Evolutionary conservation across 1,140 invertebrate genomes (phyloP).

Genomic region (Maconellicoccus hirsutus): DNA sequence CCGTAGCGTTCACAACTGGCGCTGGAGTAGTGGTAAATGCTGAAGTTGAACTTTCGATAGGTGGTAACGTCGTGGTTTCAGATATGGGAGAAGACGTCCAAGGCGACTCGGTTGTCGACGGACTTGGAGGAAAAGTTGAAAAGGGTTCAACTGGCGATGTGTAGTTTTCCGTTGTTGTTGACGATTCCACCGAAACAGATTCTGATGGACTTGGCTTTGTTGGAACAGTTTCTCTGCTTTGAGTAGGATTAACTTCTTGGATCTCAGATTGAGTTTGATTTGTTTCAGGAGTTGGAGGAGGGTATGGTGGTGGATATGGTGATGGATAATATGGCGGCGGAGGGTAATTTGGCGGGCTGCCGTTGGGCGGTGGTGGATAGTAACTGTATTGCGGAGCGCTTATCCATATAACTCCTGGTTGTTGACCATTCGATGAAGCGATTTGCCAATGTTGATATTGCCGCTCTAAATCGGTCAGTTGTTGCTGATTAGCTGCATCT

Average conservation of each 20-base stretch:
- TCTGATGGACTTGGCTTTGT: conserved; percentile 11
- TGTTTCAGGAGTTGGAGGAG: conserved; percentile 27
- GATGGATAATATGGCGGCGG: conserved; percentile 20
- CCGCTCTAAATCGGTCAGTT: conserved; percentile 22
- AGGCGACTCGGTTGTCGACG: neutral
- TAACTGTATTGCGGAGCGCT: conserved; percentile 31
- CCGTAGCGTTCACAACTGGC: neutral
- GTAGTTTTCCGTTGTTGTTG: conserved; percentile 10
- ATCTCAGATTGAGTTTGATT: conserved; percentile 24
- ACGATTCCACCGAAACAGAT: conserved; percentile 26
- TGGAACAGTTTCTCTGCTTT: neutral
- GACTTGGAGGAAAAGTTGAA: conserved; percentile 14
- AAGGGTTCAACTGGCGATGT: neutral
- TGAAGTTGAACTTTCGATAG: conserved; percentile 23
- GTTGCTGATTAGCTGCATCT: neutral
- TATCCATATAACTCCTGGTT: conserved; percentile 32
- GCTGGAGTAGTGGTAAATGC: neutral
- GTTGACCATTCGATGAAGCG: conserved; percentile 32
- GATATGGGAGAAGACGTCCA: neutral
- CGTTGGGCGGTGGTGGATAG: conserved; percentile 23
- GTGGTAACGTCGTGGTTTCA: conserved; percentile 23
- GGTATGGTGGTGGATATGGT: conserved; percentile 25
- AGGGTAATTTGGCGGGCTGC: conserved; percentile 27
- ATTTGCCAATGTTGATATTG: conserved; percentile 33
- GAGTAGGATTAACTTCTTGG: neutral